Conservation (phyloP, 2,797 vertebrate genomes). For the Oreortyx pictus region DNA sequence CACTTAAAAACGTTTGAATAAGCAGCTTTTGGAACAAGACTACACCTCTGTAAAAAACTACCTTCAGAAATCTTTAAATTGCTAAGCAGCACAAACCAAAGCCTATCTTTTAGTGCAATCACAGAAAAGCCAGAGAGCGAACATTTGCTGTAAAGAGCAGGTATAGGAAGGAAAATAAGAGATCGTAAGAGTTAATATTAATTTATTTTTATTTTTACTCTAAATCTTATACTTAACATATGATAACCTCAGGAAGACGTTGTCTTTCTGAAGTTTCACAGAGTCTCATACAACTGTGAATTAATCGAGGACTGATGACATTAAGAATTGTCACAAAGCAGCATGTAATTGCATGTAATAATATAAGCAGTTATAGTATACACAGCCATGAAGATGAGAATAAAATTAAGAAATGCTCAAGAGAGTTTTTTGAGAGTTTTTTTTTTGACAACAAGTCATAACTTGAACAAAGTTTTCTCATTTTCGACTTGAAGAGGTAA, state of each 20-base stretch:
- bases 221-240: background rate
- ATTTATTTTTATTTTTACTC: constrained; percentile 19
- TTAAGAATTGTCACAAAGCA: background rate
- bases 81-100: constrained; percentile 13
- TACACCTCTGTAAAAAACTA: constrained; percentile 22
- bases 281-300: background rate
- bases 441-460: no score
- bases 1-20: constrained; percentile 56
- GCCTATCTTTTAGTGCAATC: constrained; percentile 1
- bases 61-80: constrained; percentile 42
- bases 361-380: background rate
- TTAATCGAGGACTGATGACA: background rate
- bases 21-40: constrained; percentile 33
- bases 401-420: background rate
- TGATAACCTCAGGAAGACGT: background rate
- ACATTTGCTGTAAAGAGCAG: background rate
- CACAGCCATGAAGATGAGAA: background rate
- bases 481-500: background rate
- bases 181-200: background rate
- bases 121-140: constrained; percentile 19
- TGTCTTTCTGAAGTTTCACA: background rate
- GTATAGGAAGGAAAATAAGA: constrained; percentile 5
- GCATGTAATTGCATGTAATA: background rate
- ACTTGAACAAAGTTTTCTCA: background rate
- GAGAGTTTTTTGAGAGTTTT: background rate